Evolutionary conservation across 2,113 vertebrate genomes (phyloP), one percentile per base, ranked within the genome.

Genomic region (Alectura lathami): DNA sequence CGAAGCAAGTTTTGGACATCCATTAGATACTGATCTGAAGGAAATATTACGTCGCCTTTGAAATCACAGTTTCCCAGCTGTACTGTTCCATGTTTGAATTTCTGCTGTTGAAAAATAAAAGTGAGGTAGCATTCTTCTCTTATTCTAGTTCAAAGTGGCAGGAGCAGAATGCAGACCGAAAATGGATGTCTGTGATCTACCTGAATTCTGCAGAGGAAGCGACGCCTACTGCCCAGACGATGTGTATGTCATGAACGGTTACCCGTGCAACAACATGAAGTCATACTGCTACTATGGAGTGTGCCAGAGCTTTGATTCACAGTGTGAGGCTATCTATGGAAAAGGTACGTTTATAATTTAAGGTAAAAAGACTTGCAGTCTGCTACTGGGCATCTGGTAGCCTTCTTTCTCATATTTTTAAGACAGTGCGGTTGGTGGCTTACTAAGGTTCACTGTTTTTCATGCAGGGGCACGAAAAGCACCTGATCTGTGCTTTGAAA

Each of bases 221-320:
- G 88, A 75, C 7, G 66, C 77, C n/a, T 98, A 96, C 91, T 99
- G 99, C 36, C 98, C 98, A 3, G 60, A 88, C 0, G 98, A 99
- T 27, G 97, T 93, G 42, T 99, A 98, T 34, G 1, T 98, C n/a
- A 98, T 99, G 97, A 97, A 99, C 24, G 98, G 99, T 3, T 48
- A 97, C n/a, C 67, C 98, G 0, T 99, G 99, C 67, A 59, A 96
- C 67, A 96, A 92, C 88, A 74, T 42, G 70, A 63, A 95, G 4
- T 98, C 98, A 0, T 99, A 98, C 47, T 99, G 99, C 96, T 99
- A 98, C 50, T 98, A 98, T 26, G 99, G 99, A 30, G 92, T 97
- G 29, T 99, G 99, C 85, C 98, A 99, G 96, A 99, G 97, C 9
- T 98, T 98, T 64, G 97, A 99, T 74, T 98, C 79, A 69, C 98